Evolutionary conservation across 1,140 invertebrate genomes (phyloP).

Genomic region (Drosophila cardini): DNA sequence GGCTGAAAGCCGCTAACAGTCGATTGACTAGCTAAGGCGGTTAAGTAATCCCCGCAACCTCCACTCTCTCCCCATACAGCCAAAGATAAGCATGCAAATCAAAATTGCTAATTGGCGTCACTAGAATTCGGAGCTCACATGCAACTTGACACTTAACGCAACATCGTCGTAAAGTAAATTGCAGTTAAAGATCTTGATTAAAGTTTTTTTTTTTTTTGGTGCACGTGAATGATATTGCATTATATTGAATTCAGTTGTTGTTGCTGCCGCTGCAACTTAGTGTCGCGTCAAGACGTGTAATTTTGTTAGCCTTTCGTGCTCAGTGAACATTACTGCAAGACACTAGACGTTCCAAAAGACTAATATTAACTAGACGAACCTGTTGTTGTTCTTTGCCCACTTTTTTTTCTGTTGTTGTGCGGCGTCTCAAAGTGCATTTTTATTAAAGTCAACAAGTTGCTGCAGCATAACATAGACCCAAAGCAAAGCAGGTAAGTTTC

Average conservation of each 20-base stretch:
- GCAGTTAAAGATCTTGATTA: slow-evolving; percentile 13
- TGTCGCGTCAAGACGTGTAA: slow-evolving; percentile 37
- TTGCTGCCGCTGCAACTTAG: slow-evolving; percentile 20
- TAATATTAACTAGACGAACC: slow-evolving; percentile 61
- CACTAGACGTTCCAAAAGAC: slow-evolving; percentile 45
- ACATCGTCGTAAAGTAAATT: slow-evolving; percentile 11
- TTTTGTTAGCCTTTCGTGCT: slow-evolving; percentile 46
- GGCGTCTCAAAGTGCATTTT: slow-evolving; percentile 61
- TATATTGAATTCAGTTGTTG: slow-evolving; percentile 25
- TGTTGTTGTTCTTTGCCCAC: slow-evolving; percentile 34
- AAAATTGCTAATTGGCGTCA: slow-evolving; percentile 52
- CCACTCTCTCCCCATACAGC: neutral
- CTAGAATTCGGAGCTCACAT: slow-evolving; percentile 17
- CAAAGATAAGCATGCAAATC: slow-evolving; percentile 23
- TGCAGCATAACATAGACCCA: slow-evolving; percentile 53
- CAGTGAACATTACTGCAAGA: slow-evolving; percentile 56
- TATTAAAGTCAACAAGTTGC: slow-evolving; percentile 82
- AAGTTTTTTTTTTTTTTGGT: slow-evolving; percentile 11
- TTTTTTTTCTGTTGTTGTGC: slow-evolving; percentile 31
- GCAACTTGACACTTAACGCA: slow-evolving; percentile 29
- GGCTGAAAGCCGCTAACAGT: neutral
- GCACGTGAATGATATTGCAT: slow-evolving; percentile 25
- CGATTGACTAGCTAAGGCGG: slow-evolving; percentile 30
- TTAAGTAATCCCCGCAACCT: too few relatives aligned
- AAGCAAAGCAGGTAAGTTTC: slow-evolving; percentile 67